phyloP scores from a whole-genome alignment of 2,888 invertebrate genomes.

The Morpho deidamia region DNA sequence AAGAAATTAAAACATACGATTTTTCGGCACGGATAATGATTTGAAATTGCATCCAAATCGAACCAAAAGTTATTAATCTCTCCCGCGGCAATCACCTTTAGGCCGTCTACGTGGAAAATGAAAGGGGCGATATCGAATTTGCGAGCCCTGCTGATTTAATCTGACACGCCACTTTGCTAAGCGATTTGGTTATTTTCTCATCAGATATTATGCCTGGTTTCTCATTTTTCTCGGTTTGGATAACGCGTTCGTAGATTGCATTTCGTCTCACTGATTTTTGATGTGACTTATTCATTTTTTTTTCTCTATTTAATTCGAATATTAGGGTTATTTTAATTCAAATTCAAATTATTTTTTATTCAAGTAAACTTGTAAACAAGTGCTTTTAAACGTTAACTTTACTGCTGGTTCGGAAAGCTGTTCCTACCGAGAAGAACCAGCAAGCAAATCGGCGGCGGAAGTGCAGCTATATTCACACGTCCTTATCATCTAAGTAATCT shows the following conservation, averaged over 20 bases:
- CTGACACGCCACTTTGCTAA: slow-evolving; percentile 21
- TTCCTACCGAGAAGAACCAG: too few species aligned
- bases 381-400: too few species aligned
- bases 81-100: slow-evolving; percentile 16
- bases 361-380: too few species aligned
- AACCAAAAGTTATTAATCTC: slow-evolving; percentile 10
- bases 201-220: slow-evolving; percentile 9
- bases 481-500: too few species aligned
- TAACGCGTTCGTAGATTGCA: slow-evolving; percentile 5
- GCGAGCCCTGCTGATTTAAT: slow-evolving; percentile 18
- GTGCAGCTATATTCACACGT: too few species aligned
- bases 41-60: not conserved
- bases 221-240: slow-evolving; percentile 1
- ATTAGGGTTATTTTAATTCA: too few species aligned
- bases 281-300: too few species aligned
- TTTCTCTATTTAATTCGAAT: too few species aligned
- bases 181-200: slow-evolving; percentile 22
- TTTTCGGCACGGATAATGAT: not conserved
- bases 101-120: slow-evolving; percentile 25
- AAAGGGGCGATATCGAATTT: slow-evolving; percentile 24
- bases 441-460: too few species aligned
- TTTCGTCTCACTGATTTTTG: not conserved
- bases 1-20: not conserved
- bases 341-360: too few species aligned
- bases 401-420: too few species aligned